Base-by-base conservation (phyloP, 2,797 vertebrate species). In the Lindbergichthys nudifrons region DNA sequence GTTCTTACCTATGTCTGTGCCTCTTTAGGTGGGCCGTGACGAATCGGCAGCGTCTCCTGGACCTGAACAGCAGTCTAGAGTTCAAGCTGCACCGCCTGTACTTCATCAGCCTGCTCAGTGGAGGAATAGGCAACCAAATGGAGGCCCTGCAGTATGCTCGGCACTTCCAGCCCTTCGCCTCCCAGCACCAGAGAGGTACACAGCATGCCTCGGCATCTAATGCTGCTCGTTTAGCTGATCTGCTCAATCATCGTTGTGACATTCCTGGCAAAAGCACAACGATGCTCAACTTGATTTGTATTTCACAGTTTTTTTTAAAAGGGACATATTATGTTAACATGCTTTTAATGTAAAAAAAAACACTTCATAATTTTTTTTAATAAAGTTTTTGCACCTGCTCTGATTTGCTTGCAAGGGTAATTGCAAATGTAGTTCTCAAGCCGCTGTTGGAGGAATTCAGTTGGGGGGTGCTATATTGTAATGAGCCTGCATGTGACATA, bases 111-210 rank as follows among this genome's bases (percentile, higher is more conserved):
- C 94, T 97, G 70, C 94, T 97, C 46, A 94, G 95, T 4, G 95
- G 96, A 0, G 97, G 97, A 56, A 95, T 96, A 0, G 41, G 89
- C 83, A 97, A 96, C 87, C 96, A 97, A 89, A 93, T 96, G 86
- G 95, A 97, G 86, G 97, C 96, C 10, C 92, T 97, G 82, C 96
- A 94, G 90, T 97, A 97, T 0, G 96, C 97, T 36, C 91, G 96
- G 47, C 96, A 97, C 81, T 97, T 97, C 80, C 96, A 97, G 90
- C 96, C 96, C 8, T 97, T 97, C 26, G 97, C 96, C 45, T 89
- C 93, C 14, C 94, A 97, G 83, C 97, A 97, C 83, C 96, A 97
- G 93, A 94, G 95, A 92, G 96, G 97, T 96, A 75, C 74, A 59
- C 7, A 4, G 2, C 6, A 12, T 36, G 48, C 56, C 50, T 15